These are phyloP conservation scores for Sula dactylatra DNA, from an alignment of 2,113 vertebrate genomes.

Conservation along the genomic window DNA sequence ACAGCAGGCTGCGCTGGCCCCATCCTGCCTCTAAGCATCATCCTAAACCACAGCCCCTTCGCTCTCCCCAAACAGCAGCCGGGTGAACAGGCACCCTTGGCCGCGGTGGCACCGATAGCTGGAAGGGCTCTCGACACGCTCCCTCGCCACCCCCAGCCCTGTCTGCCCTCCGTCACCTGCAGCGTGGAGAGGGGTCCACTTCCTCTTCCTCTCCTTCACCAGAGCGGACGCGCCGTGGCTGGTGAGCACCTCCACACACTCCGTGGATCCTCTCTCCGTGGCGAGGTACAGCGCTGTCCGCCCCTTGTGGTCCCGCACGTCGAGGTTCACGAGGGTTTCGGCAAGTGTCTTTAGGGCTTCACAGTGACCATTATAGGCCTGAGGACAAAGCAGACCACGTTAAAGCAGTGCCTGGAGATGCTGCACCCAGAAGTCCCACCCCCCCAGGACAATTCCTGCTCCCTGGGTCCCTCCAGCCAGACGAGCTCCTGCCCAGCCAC, in stretches of 20 bases:
- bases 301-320: slow-evolving; percentile 87
- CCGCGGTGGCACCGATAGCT: rapidly evolving
- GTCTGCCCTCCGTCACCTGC: slow-evolving; percentile 76
- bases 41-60: not conserved
- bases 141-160: not conserved
- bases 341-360: slow-evolving; percentile 90
- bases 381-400: not conserved
- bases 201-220: slow-evolving; percentile 84
- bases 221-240: slow-evolving; percentile 87
- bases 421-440: not conserved
- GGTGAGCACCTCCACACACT: slow-evolving; percentile 90
- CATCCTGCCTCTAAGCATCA: not conserved
- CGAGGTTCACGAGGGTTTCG: slow-evolving; percentile 93
- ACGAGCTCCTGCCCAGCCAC: not conserved
- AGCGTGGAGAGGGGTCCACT: slow-evolving; percentile 88
- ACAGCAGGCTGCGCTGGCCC: not conserved
- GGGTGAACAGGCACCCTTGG: rapidly evolving
- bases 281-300: slow-evolving; percentile 90
- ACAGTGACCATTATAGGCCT: slow-evolving; percentile 96
- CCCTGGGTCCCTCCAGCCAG: not conserved
- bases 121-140: not conserved
- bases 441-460: not conserved
- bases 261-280: slow-evolving; percentile 82
- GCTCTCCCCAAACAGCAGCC: not conserved
- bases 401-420: not conserved